These are phyloP conservation scores for Enteromius unitaeniatus DNA, from an alignment of 2,797 vertebrate genomes.

Conservation along the genomic window DNA sequence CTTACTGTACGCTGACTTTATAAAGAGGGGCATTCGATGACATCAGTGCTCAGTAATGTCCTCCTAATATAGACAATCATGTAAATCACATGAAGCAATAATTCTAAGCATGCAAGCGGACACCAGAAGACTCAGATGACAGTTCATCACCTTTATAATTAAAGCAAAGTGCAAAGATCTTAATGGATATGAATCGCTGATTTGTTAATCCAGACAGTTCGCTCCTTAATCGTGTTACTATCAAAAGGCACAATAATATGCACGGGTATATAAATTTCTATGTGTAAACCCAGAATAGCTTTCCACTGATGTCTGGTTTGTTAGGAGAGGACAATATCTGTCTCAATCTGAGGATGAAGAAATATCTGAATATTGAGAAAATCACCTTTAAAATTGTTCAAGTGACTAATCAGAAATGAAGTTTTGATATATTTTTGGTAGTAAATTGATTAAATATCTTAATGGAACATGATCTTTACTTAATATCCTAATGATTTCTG, in stretches of 20 bases:
- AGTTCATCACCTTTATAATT: background rate
- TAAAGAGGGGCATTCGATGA: background rate
- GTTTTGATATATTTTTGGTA: too few species aligned
- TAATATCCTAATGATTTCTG: too few species aligned
- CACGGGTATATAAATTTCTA: too few species aligned
- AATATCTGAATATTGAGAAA: too few species aligned
- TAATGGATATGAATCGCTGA: background rate
- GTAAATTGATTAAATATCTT: too few species aligned
- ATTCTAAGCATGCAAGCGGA: conserved; percentile 28
- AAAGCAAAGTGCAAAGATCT: too few species aligned
- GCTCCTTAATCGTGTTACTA: background rate
- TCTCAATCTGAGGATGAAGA: too few species aligned
- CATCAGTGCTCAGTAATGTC: background rate
- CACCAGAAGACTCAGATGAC: background rate
- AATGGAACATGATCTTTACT: too few species aligned
- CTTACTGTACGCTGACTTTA: background rate
- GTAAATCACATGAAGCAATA: conserved; percentile 23
- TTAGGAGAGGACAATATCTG: too few species aligned
- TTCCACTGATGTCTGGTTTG: too few species aligned
- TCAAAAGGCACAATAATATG: background rate
- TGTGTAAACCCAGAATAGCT: background rate
- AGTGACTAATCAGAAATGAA: too few species aligned
- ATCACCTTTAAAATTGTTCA: too few species aligned
- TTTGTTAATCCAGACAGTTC: background rate
- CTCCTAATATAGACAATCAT: conserved; percentile 44